phyloP scores from a whole-genome alignment of 2,888 invertebrate species.

The Meiosimyza platycephala region DNA sequence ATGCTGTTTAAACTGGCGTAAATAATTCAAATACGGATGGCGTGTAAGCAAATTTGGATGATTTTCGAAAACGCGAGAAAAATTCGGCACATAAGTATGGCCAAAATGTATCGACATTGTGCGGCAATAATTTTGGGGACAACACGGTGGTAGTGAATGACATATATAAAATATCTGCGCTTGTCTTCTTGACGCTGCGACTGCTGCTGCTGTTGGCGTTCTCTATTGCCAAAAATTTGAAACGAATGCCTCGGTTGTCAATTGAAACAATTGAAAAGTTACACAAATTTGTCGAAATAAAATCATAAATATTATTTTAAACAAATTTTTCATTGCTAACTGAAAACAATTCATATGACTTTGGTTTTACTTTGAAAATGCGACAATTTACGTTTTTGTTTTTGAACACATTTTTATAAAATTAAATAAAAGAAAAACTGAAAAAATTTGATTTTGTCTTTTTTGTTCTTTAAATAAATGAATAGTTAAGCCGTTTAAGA shows the following conservation, averaged over 20 bases:
- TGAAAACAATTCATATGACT: constrained; percentile 4
- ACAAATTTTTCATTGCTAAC: constrained; percentile 38
- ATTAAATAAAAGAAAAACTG: no score
- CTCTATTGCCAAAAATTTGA: constrained; percentile 35
- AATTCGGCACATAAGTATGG: constrained; percentile 34
- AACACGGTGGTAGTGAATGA: neutral
- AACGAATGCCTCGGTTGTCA: constrained; percentile 25
- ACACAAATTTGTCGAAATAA: constrained; percentile 32
- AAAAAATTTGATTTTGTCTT: no score
- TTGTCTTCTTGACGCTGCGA: neutral
- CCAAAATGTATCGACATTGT: constrained; percentile 39
- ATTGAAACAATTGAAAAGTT: constrained; percentile 34
- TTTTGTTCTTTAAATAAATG: no score
- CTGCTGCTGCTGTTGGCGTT: constrained; percentile 2
- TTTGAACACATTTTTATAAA: no score
- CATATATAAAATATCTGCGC: neutral
- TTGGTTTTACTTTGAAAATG: no score
- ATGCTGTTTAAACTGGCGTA: constrained; percentile 34
- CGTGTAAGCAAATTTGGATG: constrained; percentile 36
- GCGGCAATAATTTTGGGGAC: neutral
- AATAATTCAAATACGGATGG: constrained; percentile 42
- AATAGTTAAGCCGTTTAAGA: no score
- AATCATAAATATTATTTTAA: constrained; percentile 36
- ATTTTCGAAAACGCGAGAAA: constrained; percentile 34
- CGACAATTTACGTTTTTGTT: no score